phyloP scores from a whole-genome alignment of 2,888 invertebrate genomes.

The Zeuzera pyrina region DNA sequence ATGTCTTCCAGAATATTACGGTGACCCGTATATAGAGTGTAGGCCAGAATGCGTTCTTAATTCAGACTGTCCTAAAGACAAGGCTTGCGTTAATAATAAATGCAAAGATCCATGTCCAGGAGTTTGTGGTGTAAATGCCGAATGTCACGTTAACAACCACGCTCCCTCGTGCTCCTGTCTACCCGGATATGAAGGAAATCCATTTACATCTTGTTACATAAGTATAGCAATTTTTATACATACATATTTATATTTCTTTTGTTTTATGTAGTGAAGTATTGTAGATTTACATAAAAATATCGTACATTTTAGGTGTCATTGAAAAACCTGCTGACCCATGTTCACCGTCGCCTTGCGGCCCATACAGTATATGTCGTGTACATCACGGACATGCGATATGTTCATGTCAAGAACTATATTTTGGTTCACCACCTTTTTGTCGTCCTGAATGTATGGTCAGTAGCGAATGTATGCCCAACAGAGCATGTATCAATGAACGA shows the following conservation, averaged over 20 bases:
- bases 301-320: constrained; percentile 42
- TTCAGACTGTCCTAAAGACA: constrained; percentile 83
- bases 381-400: constrained; percentile 84
- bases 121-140: constrained; percentile 87
- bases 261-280: background rate
- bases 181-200: constrained; percentile 84
- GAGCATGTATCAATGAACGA: constrained; percentile 84
- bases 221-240: constrained; percentile 30
- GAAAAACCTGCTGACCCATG: constrained; percentile 69
- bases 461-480: constrained; percentile 86
- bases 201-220: constrained; percentile 80
- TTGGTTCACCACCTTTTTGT: constrained; percentile 85
- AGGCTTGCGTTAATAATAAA: constrained; percentile 87
- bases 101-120: constrained; percentile 88
- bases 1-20: constrained; percentile 86
- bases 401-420: constrained; percentile 83
- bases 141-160: constrained; percentile 87
- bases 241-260: constrained; percentile 4
- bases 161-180: constrained; percentile 84
- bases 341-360: constrained; percentile 82
- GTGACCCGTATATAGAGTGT: constrained; percentile 89
- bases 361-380: constrained; percentile 83
- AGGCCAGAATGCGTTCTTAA: constrained; percentile 92
- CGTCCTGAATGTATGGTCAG: constrained; percentile 88
- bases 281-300: background rate